Evolutionary conservation across 2,888 invertebrate species (phyloP), one percentile per base, ranked within the genome.

Genomic region (Cheilosia variabilis): DNA sequence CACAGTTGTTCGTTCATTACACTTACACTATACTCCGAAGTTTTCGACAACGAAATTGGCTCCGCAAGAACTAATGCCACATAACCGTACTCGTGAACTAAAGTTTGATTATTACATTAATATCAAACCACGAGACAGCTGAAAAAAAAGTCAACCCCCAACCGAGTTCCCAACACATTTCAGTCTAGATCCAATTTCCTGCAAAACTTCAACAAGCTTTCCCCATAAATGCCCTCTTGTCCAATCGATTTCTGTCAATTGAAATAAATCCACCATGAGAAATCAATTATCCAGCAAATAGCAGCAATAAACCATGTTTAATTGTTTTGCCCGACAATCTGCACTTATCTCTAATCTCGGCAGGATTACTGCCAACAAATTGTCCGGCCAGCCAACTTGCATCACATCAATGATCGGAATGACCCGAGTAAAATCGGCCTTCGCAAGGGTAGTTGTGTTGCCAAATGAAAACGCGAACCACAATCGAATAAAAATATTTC

Each of bases 251-350:
- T 50, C 50, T 58, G n/a, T 57, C 58, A 76, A 58, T 81, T 60
- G 45, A 77, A 79, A 69, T 73, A 62, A 47, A 79, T 79, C 45
- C 69, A 50, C 43, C 52, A 9, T n/a, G 52, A 47, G 69, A 66
- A 84, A 71, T 69, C 84, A 75, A 65, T 71, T 84, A 84, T 66
- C 80, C 65, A 52, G 47, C 63, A 80, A 71, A 76, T 84, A 71
- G 84, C 65, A 57, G 60, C 75, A 58, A 75, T 75, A 84, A 80
- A 84, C 75, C 37, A 47, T 65, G 73, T 60, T 80, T 84, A 80
- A 84, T 75, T 84, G 84, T 80, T 80, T 75, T 69, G 58, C 58
- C 60, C 65, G 60, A 80, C 75, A 71, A 80, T 80, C 65, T 71
- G 65, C 69, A 66, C 63, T 79, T 68, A 78, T 73, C 78, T 68